Percentiles rank a stretch among this genome's conserved stretches.
phyloP scores from a whole-genome alignment of 2,888 invertebrate genomes.

The Chydorus sphaericus region DNA sequence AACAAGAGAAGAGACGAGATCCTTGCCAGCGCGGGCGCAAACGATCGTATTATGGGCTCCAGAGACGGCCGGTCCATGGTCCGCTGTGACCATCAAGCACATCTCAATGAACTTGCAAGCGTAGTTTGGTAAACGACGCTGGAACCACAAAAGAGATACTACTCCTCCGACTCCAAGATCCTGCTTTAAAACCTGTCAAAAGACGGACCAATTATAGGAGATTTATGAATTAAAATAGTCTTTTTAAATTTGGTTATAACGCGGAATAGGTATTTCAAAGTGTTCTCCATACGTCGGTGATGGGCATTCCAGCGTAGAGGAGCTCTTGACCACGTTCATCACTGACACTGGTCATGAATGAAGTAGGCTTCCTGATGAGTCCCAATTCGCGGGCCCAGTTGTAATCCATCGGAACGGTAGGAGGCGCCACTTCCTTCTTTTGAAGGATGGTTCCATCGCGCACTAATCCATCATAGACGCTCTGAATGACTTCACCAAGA shows the following conservation, averaged over 20 bases:
- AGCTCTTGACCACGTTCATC: conserved; percentile 97
- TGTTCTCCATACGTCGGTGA: conserved; percentile 33
- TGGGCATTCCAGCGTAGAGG: conserved; percentile 84
- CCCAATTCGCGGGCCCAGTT: conserved; percentile 97
- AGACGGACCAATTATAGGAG: conserved; percentile 1
- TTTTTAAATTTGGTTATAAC: too few species aligned
- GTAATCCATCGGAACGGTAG: conserved; percentile 99
- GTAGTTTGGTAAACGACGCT: conserved; percentile 82
- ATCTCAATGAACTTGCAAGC: conserved; percentile 97
- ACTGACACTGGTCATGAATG: conserved; percentile 98
- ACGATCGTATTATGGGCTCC: conserved; percentile 99
- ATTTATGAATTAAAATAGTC: neutral
- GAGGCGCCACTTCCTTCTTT: conserved; percentile 83
- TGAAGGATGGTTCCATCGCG: conserved; percentile 67
- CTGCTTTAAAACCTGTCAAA: conserved; percentile 58
- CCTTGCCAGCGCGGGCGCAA: conserved; percentile 92
- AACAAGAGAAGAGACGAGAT: conserved; percentile 86
- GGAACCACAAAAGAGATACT: conserved; percentile 95
- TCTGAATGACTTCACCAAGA: conserved; percentile 61
- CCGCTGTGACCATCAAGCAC: conserved; percentile 96
- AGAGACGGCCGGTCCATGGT: conserved; percentile 96
- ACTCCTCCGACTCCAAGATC: conserved; percentile 97
- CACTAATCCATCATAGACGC: conserved; percentile 61
- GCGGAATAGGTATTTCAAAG: too few species aligned
- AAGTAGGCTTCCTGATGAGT: conserved; percentile 93